Conservation (phyloP, 2,888 invertebrate species). For the Ptilodon capucinus region DNA sequence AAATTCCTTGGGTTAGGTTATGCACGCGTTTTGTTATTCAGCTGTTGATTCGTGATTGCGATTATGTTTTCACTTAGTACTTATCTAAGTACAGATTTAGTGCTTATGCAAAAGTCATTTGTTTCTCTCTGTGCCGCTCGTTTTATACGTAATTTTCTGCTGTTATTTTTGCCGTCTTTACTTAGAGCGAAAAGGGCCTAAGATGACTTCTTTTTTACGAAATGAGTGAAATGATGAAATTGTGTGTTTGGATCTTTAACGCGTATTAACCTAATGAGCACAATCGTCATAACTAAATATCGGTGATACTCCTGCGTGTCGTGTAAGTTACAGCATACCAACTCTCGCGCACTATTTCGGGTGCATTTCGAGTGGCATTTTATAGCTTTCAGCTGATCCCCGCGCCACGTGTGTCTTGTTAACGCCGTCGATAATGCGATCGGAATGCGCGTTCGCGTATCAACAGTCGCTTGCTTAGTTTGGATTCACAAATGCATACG, state of each 20-base stretch:
- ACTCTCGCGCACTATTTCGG: conserved; percentile 34
- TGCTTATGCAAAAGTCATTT: conserved; percentile 7
- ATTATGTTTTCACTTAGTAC: conserved; percentile 20
- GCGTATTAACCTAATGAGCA: no score
- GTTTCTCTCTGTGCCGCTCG: conserved; percentile 10
- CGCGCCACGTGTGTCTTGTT: conserved; percentile 48
- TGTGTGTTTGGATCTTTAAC: no score
- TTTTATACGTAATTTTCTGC: conserved; percentile 13
- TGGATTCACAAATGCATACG: no score
- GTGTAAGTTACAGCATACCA: neutral
- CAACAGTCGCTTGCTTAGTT: conserved; percentile 15
- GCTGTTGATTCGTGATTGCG: conserved; percentile 24
- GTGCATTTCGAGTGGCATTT: conserved; percentile 37
- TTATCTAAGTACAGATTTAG: conserved; percentile 7
- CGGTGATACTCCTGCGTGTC: neutral
- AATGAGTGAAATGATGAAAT: no score
- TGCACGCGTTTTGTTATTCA: conserved; percentile 24
- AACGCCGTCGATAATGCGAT: conserved; percentile 42
- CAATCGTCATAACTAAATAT: no score
- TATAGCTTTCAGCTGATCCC: conserved; percentile 37
- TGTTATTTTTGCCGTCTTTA: conserved; percentile 29
- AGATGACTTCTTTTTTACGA: no score
- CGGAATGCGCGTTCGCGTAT: conserved; percentile 34
- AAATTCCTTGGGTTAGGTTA: conserved; percentile 23
- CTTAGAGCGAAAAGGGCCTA: no score